Evolutionary conservation across 2,888 invertebrate species (phyloP), one percentile per base, ranked within the genome.

Genomic region (Subacronicta megacephala): DNA sequence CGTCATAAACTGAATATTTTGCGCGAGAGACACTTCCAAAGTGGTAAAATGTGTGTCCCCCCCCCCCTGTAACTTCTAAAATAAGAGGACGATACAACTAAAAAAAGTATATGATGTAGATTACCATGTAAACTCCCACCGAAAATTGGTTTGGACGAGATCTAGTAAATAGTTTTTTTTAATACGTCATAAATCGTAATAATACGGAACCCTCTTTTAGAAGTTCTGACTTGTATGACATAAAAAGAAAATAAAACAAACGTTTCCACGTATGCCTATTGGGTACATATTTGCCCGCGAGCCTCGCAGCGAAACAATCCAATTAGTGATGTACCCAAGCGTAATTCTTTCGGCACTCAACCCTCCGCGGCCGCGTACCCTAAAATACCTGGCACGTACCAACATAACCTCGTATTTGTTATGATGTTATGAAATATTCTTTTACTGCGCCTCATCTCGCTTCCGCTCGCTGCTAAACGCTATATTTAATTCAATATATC

Each of bases 351-450:
- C 62, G 50, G 62, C 16, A 51, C 72, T 70, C 61, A 50, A 53
- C 61, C 72, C 61, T 53, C 36, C 13, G 40, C 23, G 31, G 40
- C 29, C 23, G 12, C 40, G 20, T 54, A 49, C 57, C 10, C 56
- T 26, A 46, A 40, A 52, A 58, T 72, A 52, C 56, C 44, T 45
- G 49, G 36, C 42, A 29, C 23, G 44, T 51, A 62, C 43, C 40
- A 66, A 61, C 26, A 58, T 67, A 72, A 53, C 47, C 53, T 52
- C 40, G 47, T 42, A 56, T 68, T n/a, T 71, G 57, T 64, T 55
- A 73, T 64, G 51, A 63, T 71, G 57, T 64, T 55, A 72, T 64
- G 51, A 63, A 63, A 58, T 60, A 72, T 60, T 68, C 12, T 59
- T 65, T 46, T 13, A 17, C 16, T 42, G 26, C 36, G 35, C 31